Base-by-base conservation (phyloP, 2,888 invertebrate genomes). In the Limenitis camilla region DNA sequence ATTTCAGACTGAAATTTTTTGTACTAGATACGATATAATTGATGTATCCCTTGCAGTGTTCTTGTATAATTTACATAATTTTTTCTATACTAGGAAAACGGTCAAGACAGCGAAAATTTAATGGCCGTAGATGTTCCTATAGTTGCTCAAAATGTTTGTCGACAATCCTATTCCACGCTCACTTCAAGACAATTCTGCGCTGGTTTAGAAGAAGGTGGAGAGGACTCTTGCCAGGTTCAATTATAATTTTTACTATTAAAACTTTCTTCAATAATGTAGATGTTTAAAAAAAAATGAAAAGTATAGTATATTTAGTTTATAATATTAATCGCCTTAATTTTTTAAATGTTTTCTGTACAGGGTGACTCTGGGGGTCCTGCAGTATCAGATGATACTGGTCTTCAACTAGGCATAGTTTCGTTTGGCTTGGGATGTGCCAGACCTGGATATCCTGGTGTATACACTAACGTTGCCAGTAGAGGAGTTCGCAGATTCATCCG, bases 141-240 rank as follows among this genome's bases (percentile, higher is more conserved):
- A 0, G 65, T 76, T 0, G 62, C 72, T 4, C 63, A 53, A 1
- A 60, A 61, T 1, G 65, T 69, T 0, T 79, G 78, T 49, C 62
- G 63, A 5, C 57, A 58, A 39, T 52, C 63, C 0, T 77, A 76
- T 42, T 56, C 61, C 5, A 46, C 51, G 4, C 65, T 86, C 28
- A 84, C 82, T 0, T 42, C 60, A 0, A 67, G 76, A 40, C 84
- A 83, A 81, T 65, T 84, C 46, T 86, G 86, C 56, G 86, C 85
- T 1, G 83, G 82, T 0, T 52, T 69, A 0, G 65, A 75, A 6
- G 67, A 71, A 60, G 84, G 81, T 0, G 84, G 82, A n/a, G 80
- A 79, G 58, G 85, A 86, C 61, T 74, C 82, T 9, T 87, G 85
- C 53, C 83, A 85, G 78, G 86, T 85, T 42, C 3, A 19, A 19